Evolutionary conservation across 2,113 vertebrate species (phyloP), one percentile per base, ranked within the genome.

Genomic region (Dicrurus megarhynchus): DNA sequence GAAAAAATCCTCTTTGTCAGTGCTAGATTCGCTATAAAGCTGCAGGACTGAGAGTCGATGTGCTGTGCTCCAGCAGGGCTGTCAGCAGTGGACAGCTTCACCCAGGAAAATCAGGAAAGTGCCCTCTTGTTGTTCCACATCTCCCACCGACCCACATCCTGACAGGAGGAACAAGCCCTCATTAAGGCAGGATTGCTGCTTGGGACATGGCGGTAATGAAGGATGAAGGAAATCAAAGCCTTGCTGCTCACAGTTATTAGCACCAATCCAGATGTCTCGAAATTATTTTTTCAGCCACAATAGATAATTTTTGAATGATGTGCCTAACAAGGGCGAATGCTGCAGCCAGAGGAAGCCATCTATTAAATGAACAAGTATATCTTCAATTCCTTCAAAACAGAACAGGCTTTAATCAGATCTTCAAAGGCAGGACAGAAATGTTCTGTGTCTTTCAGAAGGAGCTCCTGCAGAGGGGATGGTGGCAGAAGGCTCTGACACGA

Each of bases 231-330:
- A 97, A 97, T 81, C 26, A 39, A 97, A 95, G 97, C 95, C 91
- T 94, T 95, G 96, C 88, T 68, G 74, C 90, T 97, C 94, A 65
- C 92, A 96, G 95, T 89, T 82, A 94, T 97, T 96, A 96, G 94
- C 94, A 83, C 84, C 90, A 78, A 81, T 80, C 93, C 95, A 96
- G 95, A 93, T 89, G 95, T 75, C 94, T 93, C 49, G 16, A 42
- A 69, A 84, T 87, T 68, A 61, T 94, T 90, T 97, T 95, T 94
- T 92, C 95, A 67, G 73, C 73, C 87, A 73, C 95, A 95, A 90
- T 37, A 96, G 96, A 95, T 96, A 95, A 96, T 96, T 98, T 87
- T 84, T 90, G 95, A 98, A 94, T 96, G 95, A 97, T 97, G 95
- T 84, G 77, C 88, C 95, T 95, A 96, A 92, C 87, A 97, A 88